Conservation (phyloP, 2,797 vertebrate species). For the Graptemys geographica region DNA sequence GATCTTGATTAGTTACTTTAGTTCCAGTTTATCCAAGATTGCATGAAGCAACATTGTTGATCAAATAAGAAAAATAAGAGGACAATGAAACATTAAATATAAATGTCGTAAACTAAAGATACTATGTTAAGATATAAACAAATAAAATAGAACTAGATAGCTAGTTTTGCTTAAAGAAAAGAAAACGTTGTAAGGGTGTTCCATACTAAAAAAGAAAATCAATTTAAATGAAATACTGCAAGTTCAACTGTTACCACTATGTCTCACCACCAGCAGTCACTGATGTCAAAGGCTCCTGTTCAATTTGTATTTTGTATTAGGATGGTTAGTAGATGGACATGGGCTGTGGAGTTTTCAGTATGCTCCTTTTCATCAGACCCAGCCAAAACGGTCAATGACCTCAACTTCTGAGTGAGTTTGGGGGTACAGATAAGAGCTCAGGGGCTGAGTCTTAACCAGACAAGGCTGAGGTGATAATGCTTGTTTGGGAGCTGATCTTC, state of each 20-base stretch:
- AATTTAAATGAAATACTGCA: not conserved
- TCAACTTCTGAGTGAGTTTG: not conserved
- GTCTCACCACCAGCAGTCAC: not conserved
- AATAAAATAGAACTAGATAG: not conserved
- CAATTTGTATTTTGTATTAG: not conserved
- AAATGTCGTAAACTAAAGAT: not conserved
- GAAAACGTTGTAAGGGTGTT: not conserved
- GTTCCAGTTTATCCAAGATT: not conserved
- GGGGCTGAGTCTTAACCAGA: not conserved
- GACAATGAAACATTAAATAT: not conserved
- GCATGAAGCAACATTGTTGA: not conserved
- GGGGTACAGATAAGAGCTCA: not conserved
- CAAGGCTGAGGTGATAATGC: not conserved
- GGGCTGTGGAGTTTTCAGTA: conserved; percentile 18
- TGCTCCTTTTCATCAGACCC: not conserved
- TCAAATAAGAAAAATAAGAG: not conserved
- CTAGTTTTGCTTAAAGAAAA: not conserved
- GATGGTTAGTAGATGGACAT: not conserved
- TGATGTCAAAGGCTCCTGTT: not conserved
- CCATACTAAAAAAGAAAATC: not conserved
- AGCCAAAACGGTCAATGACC: not conserved
- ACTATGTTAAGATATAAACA: not conserved
- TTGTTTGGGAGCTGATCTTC: not conserved
- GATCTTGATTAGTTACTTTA: not conserved
- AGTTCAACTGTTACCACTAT: not conserved